Evolutionary conservation across 2,113 vertebrate species (phyloP).

Genomic region (Coracopsis vasa): DNA sequence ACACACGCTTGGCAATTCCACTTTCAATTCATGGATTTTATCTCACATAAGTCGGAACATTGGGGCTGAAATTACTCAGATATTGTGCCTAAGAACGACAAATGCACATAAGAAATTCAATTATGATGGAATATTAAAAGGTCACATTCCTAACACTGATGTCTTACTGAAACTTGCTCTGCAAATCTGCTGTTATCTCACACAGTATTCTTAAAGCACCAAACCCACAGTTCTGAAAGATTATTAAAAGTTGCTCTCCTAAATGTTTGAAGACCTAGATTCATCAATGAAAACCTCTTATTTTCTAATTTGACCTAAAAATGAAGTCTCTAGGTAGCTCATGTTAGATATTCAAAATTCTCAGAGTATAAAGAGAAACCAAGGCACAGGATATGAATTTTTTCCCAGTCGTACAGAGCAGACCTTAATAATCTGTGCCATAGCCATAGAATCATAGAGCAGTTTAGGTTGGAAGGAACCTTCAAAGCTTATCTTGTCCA

Average conservation of each 20-base stretch:
- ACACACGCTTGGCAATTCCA: background rate
- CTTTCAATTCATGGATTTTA: background rate
- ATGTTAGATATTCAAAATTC: background rate
- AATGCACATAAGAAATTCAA: background rate
- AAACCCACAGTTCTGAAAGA: background rate
- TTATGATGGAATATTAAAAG: background rate
- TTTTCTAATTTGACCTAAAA: background rate
- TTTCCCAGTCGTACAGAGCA: background rate
- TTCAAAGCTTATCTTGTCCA: background rate
- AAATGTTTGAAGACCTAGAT: background rate
- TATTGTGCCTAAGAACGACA: background rate
- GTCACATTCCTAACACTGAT: background rate
- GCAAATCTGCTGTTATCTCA: background rate
- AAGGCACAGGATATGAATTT: background rate
- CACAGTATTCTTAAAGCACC: background rate
- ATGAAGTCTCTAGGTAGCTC: background rate
- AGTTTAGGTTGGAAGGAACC: background rate
- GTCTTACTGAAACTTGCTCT: background rate
- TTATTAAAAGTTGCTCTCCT: background rate
- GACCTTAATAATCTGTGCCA: background rate
- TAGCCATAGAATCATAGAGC: background rate
- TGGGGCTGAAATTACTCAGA: background rate
- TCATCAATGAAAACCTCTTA: background rate
- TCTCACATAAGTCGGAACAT: background rate
- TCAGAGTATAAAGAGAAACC: background rate